phyloP scores from a whole-genome alignment of 2,113 vertebrate species.

The Dascyllus trimaculatus region DNA sequence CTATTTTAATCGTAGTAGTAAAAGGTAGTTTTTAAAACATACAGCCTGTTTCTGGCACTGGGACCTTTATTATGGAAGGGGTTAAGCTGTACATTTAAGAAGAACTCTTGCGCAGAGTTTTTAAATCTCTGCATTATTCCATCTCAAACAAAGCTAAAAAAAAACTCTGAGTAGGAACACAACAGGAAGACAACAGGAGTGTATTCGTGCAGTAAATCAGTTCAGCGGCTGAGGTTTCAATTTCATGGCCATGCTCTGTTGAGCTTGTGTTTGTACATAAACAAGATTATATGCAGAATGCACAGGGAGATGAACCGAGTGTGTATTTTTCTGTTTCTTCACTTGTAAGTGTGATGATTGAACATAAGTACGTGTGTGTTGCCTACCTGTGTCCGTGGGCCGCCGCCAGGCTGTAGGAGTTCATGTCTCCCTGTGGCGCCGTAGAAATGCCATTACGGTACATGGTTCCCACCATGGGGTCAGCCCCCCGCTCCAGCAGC shows the following conservation, averaged over 20 bases:
- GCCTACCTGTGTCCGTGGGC: conserved; percentile 99
- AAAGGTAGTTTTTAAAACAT: too few relatives aligned
- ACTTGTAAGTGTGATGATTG: background rate
- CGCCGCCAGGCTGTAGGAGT: conserved; percentile 98
- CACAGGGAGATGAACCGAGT: background rate
- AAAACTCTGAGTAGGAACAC: background rate
- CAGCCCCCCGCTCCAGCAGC: conserved; percentile 95
- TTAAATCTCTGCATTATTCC: too few relatives aligned
- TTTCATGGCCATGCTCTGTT: conserved; percentile 24
- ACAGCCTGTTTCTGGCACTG: too few relatives aligned
- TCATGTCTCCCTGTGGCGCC: conserved; percentile 97
- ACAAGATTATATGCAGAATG: conserved; percentile 27
- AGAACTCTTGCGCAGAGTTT: too few relatives aligned
- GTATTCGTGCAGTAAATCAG: conserved; percentile 11
- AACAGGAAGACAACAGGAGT: background rate
- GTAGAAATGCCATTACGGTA: conserved; percentile 98
- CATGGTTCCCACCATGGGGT: conserved; percentile 97
- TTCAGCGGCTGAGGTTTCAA: conserved; percentile 8
- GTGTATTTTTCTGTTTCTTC: background rate
- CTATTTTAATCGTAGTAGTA: too few relatives aligned
- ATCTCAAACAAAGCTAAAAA: too few relatives aligned
- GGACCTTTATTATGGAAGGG: too few relatives aligned
- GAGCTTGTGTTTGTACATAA: conserved; percentile 31
- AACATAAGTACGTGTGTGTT: conserved; percentile 11
- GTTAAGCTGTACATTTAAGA: too few relatives aligned